Base-by-base conservation (phyloP, 1,140 invertebrate genomes). In the Tetragonula clypearis region DNA sequence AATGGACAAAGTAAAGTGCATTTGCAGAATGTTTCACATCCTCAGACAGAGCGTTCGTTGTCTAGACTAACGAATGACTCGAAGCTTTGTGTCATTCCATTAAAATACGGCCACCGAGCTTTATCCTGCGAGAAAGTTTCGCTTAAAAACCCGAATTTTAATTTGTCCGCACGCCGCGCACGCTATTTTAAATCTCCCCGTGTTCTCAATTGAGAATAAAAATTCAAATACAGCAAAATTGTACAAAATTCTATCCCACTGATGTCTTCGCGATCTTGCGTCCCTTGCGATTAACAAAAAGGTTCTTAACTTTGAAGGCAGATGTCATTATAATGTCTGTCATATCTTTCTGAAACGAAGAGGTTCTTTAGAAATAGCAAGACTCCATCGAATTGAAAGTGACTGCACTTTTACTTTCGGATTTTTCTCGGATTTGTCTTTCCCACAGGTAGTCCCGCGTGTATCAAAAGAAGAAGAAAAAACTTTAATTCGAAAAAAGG, bases 1-100 rank as follows among this genome's bases (percentile, higher is more conserved):
- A 84, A 84, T 79, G 82, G 76, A 72, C 82, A 84, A 84, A 84
- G 82, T 79, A 84, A 84, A 84, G 60, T 62, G 82, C 82, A 84
- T 84, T 84, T 84, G 41, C 68, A 19, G 49, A 62, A 79, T 84
- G 82, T 84, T 84, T 84, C 66, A 84, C 76, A 79, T 72, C 62
- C 82, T 84, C 82, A 84, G 82, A 84, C 82, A 79, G 82, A 79
- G 68, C 60, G 82, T 79, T 72, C 82, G 82, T 84, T 84, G 82
- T 84, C 82, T 84, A 69, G 82, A 84, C 82, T 79, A 84, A 84
- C 82, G 79, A 79, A 79, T 78, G 82, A 72, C 76, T 79, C 56
- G 68, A 62, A 62, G 68, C 82, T 84, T 72, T 84, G 76, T 84
- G 66, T 35, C 56, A 72, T 84, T 72, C 82, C 41, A 76, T 65